A percentile compares a stretch with the other conserved stretches of the same genome.
These are phyloP conservation scores for Agrotis ipsilon DNA, from an alignment of 2,888 invertebrate species.

Conservation along the genomic window DNA sequence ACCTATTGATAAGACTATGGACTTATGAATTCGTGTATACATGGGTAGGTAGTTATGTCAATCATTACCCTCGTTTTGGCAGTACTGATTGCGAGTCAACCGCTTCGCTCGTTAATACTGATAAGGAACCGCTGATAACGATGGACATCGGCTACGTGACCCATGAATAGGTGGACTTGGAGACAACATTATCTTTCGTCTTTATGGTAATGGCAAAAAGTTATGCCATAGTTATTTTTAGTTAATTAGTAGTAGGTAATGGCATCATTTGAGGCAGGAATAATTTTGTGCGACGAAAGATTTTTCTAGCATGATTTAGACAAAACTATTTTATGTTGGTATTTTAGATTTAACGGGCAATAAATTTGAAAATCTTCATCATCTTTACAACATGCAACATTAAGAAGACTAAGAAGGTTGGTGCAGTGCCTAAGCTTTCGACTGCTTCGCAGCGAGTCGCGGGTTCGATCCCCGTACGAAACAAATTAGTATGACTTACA, in stretches of 20 bases:
- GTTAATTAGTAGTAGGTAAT: background rate
- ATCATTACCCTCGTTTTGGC: conserved; percentile 53
- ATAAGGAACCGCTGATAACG: conserved; percentile 32
- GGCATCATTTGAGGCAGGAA: background rate
- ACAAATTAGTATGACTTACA: too few species aligned
- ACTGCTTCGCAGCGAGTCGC: too few species aligned
- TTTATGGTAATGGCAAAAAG: background rate
- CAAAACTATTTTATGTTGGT: too few species aligned
- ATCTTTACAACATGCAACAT: too few species aligned
- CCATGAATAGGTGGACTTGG: background rate
- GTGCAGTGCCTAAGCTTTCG: too few species aligned
- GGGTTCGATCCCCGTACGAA: too few species aligned
- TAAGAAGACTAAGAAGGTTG: too few species aligned
- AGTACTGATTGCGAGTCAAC: conserved; percentile 25
- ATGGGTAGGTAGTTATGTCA: conserved; percentile 2
- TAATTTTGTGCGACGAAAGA: background rate
- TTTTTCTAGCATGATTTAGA: too few species aligned
- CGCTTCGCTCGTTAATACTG: conserved; percentile 40
- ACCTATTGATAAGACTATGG: conserved; percentile 25
- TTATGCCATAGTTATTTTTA: background rate
- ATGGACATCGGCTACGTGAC: conserved; percentile 11
- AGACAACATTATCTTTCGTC: conserved; percentile 3
- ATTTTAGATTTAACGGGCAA: too few species aligned
- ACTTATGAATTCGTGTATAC: background rate
- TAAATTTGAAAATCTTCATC: too few species aligned